A percentile compares a stretch with the other conserved stretches of the same genome.
These are phyloP conservation scores for Brachyhypopomus gauderio DNA, from an alignment of 2,113 vertebrate species.

Conservation along the genomic window DNA sequence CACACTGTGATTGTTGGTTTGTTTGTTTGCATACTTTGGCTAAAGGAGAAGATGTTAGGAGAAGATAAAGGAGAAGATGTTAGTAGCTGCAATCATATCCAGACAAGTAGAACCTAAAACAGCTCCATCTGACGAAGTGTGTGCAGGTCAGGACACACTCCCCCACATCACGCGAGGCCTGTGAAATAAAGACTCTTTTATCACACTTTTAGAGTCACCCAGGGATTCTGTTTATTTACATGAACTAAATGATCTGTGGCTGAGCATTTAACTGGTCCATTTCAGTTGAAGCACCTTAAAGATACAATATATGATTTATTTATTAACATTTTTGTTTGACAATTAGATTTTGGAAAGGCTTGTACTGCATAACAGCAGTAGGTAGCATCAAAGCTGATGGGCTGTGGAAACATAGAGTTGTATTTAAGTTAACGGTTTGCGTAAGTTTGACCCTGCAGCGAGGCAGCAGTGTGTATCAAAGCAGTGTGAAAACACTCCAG, in stretches of 20 bases:
- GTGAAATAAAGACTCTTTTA: constrained; percentile 20
- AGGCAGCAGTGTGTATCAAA: no score
- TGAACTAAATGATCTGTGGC: neutral
- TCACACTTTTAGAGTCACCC: neutral
- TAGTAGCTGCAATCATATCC: neutral
- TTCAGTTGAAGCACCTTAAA: neutral
- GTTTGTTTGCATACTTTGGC: no score
- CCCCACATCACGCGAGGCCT: neutral
- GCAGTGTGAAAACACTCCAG: no score
- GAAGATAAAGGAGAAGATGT: neutral
- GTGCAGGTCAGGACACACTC: constrained; percentile 23
- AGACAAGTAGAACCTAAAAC: neutral
- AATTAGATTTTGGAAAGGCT: neutral
- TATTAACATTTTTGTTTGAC: neutral
- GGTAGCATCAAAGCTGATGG: no score
- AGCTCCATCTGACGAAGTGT: neutral
- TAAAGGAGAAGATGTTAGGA: neutral
- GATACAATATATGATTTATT: no score
- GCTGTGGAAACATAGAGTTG: no score
- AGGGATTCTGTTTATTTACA: neutral
- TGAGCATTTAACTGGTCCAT: neutral
- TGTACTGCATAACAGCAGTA: no score
- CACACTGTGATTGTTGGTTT: no score
- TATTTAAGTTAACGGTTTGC: no score
- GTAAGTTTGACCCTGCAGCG: no score